These are phyloP conservation scores for Hipparchia sbordonii DNA, from an alignment of 2,888 invertebrate genomes.

Conservation along the genomic window DNA sequence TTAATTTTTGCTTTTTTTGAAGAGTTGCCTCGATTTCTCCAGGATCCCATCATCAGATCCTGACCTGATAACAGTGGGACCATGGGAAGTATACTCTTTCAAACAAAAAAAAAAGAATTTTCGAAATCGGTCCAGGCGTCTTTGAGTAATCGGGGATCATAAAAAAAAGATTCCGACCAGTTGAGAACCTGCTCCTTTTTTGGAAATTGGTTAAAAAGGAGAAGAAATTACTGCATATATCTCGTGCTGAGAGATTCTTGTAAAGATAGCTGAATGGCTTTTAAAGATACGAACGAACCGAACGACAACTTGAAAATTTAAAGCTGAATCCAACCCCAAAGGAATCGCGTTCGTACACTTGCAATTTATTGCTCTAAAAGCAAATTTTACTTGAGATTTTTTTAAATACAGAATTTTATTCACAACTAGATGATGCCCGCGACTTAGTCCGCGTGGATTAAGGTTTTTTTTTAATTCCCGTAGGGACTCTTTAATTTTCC, in stretches of 20 bases:
- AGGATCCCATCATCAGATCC: too few relatives aligned
- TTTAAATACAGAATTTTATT: neutral
- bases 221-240: neutral
- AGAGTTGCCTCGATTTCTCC: too few relatives aligned
- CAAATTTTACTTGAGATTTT: neutral
- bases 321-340: constrained; percentile 5
- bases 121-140: too few relatives aligned
- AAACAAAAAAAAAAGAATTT: too few relatives aligned
- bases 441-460: neutral
- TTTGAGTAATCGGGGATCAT: too few relatives aligned
- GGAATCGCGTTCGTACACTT: neutral
- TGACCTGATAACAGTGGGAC: too few relatives aligned
- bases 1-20: too few relatives aligned
- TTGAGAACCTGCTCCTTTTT: too few relatives aligned
- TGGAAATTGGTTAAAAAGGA: too few relatives aligned
- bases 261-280: neutral
- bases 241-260: neutral
- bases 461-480: neutral
- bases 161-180: too few relatives aligned
- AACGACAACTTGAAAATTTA: constrained; percentile 6
- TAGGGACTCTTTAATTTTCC: too few relatives aligned
- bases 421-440: neutral
- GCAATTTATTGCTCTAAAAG: neutral
- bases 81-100: too few relatives aligned
- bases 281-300: constrained; percentile 4